phyloP scores from a whole-genome alignment of 2,113 vertebrate species.

The Zosterops japonicus region DNA sequence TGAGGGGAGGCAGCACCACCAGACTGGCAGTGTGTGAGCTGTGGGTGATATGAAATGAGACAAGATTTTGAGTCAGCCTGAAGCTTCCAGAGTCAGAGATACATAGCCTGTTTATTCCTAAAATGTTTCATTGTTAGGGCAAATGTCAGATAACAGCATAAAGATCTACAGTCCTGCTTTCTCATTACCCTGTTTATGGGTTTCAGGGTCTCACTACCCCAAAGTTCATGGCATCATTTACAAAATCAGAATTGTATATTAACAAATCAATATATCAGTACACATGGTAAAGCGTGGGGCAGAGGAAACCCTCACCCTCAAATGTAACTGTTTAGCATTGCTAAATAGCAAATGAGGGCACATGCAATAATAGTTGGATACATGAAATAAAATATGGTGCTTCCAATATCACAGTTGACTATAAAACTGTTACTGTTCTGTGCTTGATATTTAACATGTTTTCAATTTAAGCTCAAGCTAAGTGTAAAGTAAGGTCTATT shows the following conservation, averaged over 20 bases:
- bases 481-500: background rate
- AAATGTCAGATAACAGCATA: background rate
- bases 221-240: background rate
- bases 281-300: background rate
- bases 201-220: background rate
- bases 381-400: background rate
- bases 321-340: background rate
- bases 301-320: background rate
- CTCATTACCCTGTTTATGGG: background rate
- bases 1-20: background rate
- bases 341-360: background rate
- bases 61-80: background rate
- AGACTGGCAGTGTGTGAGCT: rapidly evolving
- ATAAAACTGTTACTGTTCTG: background rate
- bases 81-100: background rate
- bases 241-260: background rate
- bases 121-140: background rate
- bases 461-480: background rate
- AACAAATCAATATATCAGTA: background rate
- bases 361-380: background rate
- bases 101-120: background rate
- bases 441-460: background rate
- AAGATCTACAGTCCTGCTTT: background rate
- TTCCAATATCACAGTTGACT: background rate
- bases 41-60: background rate